phyloP scores from a whole-genome alignment of 2,888 invertebrate genomes.

The Eupithecia centaureata region DNA sequence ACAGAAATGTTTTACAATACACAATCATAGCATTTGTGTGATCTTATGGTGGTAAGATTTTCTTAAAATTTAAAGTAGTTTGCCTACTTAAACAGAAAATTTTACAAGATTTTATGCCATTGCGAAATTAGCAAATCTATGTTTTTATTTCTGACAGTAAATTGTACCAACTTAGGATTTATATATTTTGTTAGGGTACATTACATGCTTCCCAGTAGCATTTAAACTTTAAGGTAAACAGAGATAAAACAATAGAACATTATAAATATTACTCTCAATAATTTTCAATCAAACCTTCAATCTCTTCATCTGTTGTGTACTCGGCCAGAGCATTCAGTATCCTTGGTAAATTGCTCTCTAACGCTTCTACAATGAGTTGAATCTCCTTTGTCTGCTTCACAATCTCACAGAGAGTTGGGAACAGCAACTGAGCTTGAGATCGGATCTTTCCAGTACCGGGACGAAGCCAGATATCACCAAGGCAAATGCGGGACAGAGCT shows the following conservation, averaged over 20 bases:
- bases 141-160: too few relatives aligned
- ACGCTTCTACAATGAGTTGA: slow-evolving; percentile 70
- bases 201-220: too few relatives aligned
- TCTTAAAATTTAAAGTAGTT: too few relatives aligned
- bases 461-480: slow-evolving; percentile 77
- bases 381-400: slow-evolving; percentile 66
- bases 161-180: too few relatives aligned
- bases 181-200: too few relatives aligned
- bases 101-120: too few relatives aligned
- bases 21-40: too few relatives aligned
- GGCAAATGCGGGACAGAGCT: slow-evolving; percentile 72
- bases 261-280: neutral
- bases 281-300: slow-evolving; percentile 61
- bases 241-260: neutral
- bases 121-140: too few relatives aligned
- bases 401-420: slow-evolving; percentile 75
- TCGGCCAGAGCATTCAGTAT: slow-evolving; percentile 72
- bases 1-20: too few relatives aligned
- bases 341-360: slow-evolving; percentile 74
- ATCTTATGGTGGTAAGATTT: too few relatives aligned
- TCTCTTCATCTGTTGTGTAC: slow-evolving; percentile 79
- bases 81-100: too few relatives aligned
- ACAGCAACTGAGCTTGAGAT: slow-evolving; percentile 73
- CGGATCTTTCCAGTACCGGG: slow-evolving; percentile 78
- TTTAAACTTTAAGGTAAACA: neutral